Evolutionary conservation across 2,113 vertebrate species (phyloP), one percentile per base, ranked within the genome.

Genomic region (Lepus europaeus): DNA sequence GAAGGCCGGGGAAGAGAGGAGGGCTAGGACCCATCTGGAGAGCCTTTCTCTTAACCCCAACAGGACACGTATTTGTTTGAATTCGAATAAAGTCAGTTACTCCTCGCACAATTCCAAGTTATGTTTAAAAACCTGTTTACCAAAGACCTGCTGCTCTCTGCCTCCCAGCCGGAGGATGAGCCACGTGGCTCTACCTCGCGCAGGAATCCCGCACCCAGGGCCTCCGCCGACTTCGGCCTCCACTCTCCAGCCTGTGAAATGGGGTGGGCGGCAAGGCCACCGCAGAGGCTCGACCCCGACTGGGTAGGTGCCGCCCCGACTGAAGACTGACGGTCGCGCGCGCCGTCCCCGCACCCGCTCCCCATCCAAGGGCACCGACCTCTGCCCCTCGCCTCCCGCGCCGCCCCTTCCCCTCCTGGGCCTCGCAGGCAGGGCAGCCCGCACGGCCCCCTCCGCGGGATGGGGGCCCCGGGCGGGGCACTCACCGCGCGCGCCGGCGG

Each of bases 401-500:
- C 33, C 3, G n/a, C 36, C 6, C 45, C 33, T n/a, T 2, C 69
- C n/a, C 25, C 0, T 36, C 51, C 9, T 0, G 33, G 3, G 27
- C 10, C 8, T 4, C 49, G 68, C 45, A 2, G 23, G 72, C 82
- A 17, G 6, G n/a, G 31, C 2, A 1, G n/a, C 66, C 27, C 16
- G 64, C 45, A 61, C 0, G 45, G 39, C 29, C 45, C 11, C 36
- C 9, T 66, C 29, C 49, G 14, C 56, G 5, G 31, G 79, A 4
- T 11, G 25, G 10, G 27, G 23, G 27, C 5, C n/a, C 2, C 25
- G 84, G 61, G 45, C 11, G 45, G 31, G 45, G 6, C 73, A 97
- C 98, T 98, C 97, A 98, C 98, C 98, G 97, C 23, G 73, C 11
- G 77, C 98, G 95, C 80, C 95, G 83, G 74, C 87, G 83, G 68